These are phyloP conservation scores for Sternarchorhynchus goeldii DNA, from an alignment of 2,797 vertebrate genomes.

Conservation along the genomic window DNA sequence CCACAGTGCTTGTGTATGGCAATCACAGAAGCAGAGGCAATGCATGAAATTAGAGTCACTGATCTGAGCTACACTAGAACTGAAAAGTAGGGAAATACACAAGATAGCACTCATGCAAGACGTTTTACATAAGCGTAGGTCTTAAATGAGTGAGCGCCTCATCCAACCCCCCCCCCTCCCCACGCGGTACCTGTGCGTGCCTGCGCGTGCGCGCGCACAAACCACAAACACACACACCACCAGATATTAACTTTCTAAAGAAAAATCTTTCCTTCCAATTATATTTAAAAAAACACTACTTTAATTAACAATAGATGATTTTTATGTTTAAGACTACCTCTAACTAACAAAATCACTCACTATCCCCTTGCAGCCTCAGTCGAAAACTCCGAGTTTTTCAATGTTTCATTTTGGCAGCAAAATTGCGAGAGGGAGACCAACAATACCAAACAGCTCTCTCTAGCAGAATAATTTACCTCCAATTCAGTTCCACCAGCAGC, in stretches of 20 bases:
- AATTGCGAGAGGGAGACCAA: slow-evolving; percentile 41
- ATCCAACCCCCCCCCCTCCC: slow-evolving; percentile 24
- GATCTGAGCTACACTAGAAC: slow-evolving; percentile 38
- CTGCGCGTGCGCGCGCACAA: slow-evolving; percentile 8
- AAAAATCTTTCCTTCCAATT: background rate
- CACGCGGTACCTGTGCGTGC: background rate
- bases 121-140: slow-evolving; percentile 27
- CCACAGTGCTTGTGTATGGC: slow-evolving; percentile 40
- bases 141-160: slow-evolving; percentile 28
- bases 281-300: background rate
- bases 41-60: slow-evolving; percentile 53
- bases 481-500: slow-evolving; percentile 51
- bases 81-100: slow-evolving; percentile 35
- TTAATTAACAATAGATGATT: background rate
- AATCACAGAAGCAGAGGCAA: slow-evolving; percentile 41
- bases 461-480: slow-evolving; percentile 60
- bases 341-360: slow-evolving; percentile 37
- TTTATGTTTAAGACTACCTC: slow-evolving; percentile 6
- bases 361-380: slow-evolving; percentile 36
- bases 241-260: background rate
- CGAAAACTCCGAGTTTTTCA: slow-evolving; percentile 52
- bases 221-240: background rate
- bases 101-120: slow-evolving; percentile 10
- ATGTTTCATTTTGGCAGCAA: slow-evolving; percentile 56
- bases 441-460: slow-evolving; percentile 51